Base-by-base conservation (phyloP, 1,140 invertebrate species). In the Pachyrhynchus sulphureomaculatus region DNA sequence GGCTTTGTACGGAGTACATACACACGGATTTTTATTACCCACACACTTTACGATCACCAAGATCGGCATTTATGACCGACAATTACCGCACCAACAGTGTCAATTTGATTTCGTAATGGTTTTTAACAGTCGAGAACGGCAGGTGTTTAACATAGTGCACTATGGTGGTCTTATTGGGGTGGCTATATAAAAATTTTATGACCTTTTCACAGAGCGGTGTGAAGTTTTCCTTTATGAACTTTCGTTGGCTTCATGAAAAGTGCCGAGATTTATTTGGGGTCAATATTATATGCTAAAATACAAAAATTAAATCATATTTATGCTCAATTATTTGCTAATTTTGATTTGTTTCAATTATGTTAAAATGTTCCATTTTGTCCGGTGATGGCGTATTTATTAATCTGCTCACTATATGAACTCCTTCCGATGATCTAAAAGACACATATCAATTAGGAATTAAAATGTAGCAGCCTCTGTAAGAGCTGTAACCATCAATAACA, bases 31-130 rank as follows among this genome's bases (percentile, higher is more conserved):
- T 47, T 47, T 47, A 47, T 47, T 47, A 32, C 44, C 10, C 15
- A 32, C 23, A 32, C 44, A n/a, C 44, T 47, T 45, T 47, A 47
- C 44, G 44, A 32, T 32, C 44, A 47, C 29, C 44, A 32, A 23
- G 26, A 47, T 29, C 15, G 44, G 44, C 44, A 47, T 47, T 47
- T 47, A 47, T 23, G 26, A 21, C n/a, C 44, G 15, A 4, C 44
- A 47, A 47, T 47, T 4, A 29, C 44, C 44, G 26, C 23, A 47
- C 44, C 44, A 29, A 47, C 44, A 21, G 44, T 47, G 44, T 47
- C 44, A 47, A 47, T 47, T 47, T 47, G 44, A 47, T 47, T 29
- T 21, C 21, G 44, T 47, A 47, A 47, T 47, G 44, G 44, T 47
- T 47, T 47, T 47, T 24, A 47, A 32, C 3, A 32, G 44, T 47